phyloP scores from a whole-genome alignment of 2,113 vertebrate species.

The Crotophaga sulcirostris region DNA sequence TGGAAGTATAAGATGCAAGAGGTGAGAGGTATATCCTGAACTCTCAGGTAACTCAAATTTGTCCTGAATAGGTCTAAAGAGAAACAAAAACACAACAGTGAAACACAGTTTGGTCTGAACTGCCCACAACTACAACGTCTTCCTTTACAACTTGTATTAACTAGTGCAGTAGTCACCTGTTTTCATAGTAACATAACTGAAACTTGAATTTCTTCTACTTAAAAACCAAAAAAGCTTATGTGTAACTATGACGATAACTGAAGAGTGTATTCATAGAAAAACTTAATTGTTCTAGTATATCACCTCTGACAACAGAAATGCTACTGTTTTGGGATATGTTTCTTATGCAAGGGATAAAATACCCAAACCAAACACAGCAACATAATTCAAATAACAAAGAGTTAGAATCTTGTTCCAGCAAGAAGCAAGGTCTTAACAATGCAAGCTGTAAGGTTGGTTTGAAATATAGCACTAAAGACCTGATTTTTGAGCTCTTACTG shows the following conservation, averaged over 20 bases:
- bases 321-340: background rate
- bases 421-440: background rate
- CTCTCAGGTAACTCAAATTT: background rate
- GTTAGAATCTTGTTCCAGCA: background rate
- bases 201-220: background rate
- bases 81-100: background rate
- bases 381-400: background rate
- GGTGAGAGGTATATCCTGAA: background rate
- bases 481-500: slow-evolving; percentile 21
- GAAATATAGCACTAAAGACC: slow-evolving; percentile 15
- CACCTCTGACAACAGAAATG: background rate
- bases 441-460: background rate
- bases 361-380: background rate
- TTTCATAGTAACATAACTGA: background rate
- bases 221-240: background rate
- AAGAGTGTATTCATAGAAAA: background rate
- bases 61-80: background rate
- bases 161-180: background rate
- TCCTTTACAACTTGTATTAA: background rate
- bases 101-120: background rate
- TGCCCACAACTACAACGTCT: background rate
- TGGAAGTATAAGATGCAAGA: background rate
- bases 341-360: background rate
- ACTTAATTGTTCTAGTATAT: background rate
- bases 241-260: background rate